Conservation (phyloP, 2,888 invertebrate genomes). For the Xestia c-nigrum region DNA sequence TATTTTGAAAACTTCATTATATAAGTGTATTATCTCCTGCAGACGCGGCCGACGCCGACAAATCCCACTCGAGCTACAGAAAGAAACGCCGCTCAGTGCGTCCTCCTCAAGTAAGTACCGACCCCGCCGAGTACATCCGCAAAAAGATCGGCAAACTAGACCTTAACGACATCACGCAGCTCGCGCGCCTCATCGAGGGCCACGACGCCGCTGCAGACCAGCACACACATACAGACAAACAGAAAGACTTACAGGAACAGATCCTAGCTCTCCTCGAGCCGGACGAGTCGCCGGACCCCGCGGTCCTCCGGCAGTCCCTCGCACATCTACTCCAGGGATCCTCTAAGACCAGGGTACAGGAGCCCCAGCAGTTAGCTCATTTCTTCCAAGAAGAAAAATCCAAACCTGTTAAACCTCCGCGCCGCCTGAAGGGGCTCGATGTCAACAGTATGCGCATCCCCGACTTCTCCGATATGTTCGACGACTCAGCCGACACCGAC, state of each 20-base stretch:
- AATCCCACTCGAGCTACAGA: slow-evolving; percentile 84
- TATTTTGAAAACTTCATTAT: slow-evolving; percentile 7
- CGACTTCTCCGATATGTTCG: slow-evolving; percentile 71
- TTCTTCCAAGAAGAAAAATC: slow-evolving; percentile 76
- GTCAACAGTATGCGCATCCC: slow-evolving; percentile 71
- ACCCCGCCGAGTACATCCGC: slow-evolving; percentile 83
- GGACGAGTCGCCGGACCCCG: slow-evolving; percentile 82
- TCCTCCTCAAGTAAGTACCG: slow-evolving; percentile 86
- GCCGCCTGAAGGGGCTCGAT: slow-evolving; percentile 83
- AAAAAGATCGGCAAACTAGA: slow-evolving; percentile 84
- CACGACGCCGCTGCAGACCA: slow-evolving; percentile 75
- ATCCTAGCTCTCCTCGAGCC: slow-evolving; percentile 83
- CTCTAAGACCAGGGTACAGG: slow-evolving; percentile 73
- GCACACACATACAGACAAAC: slow-evolving; percentile 72
- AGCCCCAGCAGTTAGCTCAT: slow-evolving; percentile 71
- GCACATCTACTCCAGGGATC: slow-evolving; percentile 80
- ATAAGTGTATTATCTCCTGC: slow-evolving; percentile 18
- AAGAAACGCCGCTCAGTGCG: slow-evolving; percentile 84
- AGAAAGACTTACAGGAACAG: slow-evolving; percentile 82
- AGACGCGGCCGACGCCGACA: slow-evolving; percentile 84
- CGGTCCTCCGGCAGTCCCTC: slow-evolving; percentile 77
- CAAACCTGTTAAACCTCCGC: slow-evolving; percentile 74
- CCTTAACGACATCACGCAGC: slow-evolving; percentile 83
- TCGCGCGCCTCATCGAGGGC: slow-evolving; percentile 84
- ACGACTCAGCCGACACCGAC: slow-evolving; percentile 81